A percentile compares a stretch with the other conserved stretches of the same genome.
Conservation (phyloP, 1,140 invertebrate genomes). For the Teleogryllus occipitalis region DNA sequence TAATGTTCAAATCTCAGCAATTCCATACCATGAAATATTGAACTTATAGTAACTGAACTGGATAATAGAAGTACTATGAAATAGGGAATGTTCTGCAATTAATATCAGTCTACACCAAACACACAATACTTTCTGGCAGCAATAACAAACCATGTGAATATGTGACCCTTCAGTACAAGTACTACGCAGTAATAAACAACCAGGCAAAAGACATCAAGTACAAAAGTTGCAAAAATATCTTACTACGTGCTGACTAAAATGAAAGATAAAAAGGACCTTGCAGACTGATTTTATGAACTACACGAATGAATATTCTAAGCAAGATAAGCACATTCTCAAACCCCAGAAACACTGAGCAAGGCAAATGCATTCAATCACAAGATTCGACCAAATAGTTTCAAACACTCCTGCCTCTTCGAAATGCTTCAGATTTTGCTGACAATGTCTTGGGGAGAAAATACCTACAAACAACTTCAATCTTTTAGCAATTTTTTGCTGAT, state of each 20-base stretch:
- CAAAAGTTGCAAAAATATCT: conserved; percentile 5
- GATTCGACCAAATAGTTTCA: not conserved
- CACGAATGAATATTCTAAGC: not conserved
- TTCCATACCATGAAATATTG: no score
- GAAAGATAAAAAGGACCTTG: not conserved
- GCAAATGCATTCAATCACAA: not conserved
- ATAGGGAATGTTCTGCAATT: no score
- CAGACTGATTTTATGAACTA: conserved; percentile 1
- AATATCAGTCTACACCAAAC: not conserved
- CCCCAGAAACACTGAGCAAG: not conserved
- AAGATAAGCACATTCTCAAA: not conserved
- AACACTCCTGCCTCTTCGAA: conserved; percentile 5
- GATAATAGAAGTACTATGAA: no score
- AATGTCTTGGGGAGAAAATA: not conserved
- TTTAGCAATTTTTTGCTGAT: not conserved
- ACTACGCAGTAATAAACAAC: not conserved
- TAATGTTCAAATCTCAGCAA: no score
- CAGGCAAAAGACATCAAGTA: not conserved
- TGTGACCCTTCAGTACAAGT: not conserved
- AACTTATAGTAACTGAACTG: no score
- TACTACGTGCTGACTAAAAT: not conserved
- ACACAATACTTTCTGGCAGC: not conserved
- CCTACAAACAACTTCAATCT: not conserved
- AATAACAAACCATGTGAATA: not conserved
- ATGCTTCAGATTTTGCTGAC: conserved; percentile 15